Evolutionary conservation across 2,797 vertebrate species (phyloP), one percentile per base, ranked within the genome.

Genomic region (Avahi laniger): DNA sequence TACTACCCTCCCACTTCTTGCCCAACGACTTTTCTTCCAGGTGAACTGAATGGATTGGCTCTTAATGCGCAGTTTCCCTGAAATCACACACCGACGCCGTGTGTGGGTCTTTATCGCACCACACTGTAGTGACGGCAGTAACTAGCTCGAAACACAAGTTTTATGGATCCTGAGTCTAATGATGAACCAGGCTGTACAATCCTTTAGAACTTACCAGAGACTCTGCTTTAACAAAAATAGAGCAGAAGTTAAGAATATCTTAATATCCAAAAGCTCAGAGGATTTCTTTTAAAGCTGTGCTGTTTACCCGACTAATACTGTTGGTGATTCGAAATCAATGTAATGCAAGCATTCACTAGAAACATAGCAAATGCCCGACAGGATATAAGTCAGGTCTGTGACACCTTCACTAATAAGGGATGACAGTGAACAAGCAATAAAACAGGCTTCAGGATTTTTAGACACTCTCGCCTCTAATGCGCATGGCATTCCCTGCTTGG

Each of bases 241-340:
- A 97, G 69, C 65, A 43, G 30, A 92, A 81, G 93, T 95, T 94
- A 90, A 97, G 95, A 98, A 95, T 80, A 96, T 92, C 79, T 95
- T 96, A 96, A 73, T 94, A 95, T 76, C 81, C 72, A 22, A 81
- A 86, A 54, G 61, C 63, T 96, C 83, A 72, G 38, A 96, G 94
- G 70, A 65, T n/a, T 97, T 97, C 95, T 96, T 96, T 43, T 82
- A 70, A 96, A 96, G 89, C 18, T 91, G 75, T 85, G 75, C 85
- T 95, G 46, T 75, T 93, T 95, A 96, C 89, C 79, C 30, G 11
- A 72, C 54, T 95, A 97, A 96, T 94, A 94, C 35, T n/a, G 92
- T 79, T 78, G 93, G 89, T 46, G 18, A 75, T 94, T 93, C 96
- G 93, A 98, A 98, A 98, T 96, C 65, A 93, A 57, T 83, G 70